These are phyloP conservation scores for Pterobdella sp. DNA, from an alignment of 2,888 invertebrate genomes.

Conservation along the genomic window DNA sequence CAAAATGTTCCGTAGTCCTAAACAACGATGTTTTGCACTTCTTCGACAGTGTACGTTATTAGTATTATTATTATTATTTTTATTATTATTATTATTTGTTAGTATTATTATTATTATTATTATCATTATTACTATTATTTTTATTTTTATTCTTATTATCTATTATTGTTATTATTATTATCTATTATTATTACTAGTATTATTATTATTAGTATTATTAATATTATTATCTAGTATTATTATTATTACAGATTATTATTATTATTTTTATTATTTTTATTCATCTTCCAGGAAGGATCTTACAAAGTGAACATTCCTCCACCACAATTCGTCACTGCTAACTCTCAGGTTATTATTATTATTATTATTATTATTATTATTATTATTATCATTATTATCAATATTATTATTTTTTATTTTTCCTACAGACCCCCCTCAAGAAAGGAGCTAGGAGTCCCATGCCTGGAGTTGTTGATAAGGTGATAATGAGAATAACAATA, in stretches of 20 bases:
- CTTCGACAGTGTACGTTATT: conserved; percentile 58
- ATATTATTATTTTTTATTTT: no score
- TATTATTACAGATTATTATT: background rate
- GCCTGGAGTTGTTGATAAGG: conserved; percentile 86
- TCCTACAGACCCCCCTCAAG: background rate
- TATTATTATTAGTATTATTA: background rate
- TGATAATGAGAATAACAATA: no score
- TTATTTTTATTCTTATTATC: conserved; percentile 5
- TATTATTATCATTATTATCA: no score
- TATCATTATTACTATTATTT: background rate
- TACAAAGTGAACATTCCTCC: conserved; percentile 51
- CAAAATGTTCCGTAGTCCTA: conserved; percentile 57
- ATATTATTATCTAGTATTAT: background rate
- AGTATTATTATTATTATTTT: background rate
- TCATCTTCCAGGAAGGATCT: conserved; percentile 42
- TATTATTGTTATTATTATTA: background rate
- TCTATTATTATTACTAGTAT: background rate
- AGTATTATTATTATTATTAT: no score
- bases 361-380: no score
- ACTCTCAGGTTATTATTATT: conserved; percentile 47
- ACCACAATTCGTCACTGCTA: conserved; percentile 48
- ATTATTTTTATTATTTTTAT: background rate
- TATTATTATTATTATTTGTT: background rate
- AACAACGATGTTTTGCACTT: conserved; percentile 59
- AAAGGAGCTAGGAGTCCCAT: conserved; percentile 72